Conservation (phyloP, 2,113 vertebrate genomes). For the Oncorhynchus mykiss region DNA sequence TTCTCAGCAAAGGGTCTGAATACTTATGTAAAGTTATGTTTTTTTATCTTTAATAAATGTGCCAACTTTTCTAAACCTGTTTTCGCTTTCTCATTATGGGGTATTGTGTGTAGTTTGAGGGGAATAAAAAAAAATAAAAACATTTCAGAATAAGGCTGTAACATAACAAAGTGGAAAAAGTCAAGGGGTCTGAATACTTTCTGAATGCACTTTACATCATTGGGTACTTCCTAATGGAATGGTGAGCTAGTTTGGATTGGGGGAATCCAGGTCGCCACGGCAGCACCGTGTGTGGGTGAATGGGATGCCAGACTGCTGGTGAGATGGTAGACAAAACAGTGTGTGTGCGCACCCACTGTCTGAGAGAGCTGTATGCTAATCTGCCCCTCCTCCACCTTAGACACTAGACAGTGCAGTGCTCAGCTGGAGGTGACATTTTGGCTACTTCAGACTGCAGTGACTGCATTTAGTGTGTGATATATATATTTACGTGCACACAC, state of each 20-base stretch:
- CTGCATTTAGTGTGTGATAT: constrained; percentile 39
- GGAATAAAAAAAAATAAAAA: too few relatives aligned
- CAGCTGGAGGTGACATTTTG: constrained; percentile 45
- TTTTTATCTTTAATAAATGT: too few relatives aligned
- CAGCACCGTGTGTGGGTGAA: constrained; percentile 41
- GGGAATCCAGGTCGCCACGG: constrained; percentile 20
- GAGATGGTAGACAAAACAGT: constrained; percentile 9
- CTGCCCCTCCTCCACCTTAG: constrained; percentile 37
- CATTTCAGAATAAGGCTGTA: too few relatives aligned
- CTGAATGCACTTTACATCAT: too few relatives aligned
- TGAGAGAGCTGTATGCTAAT: background rate
- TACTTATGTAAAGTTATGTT: too few relatives aligned
- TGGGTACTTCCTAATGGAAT: background rate
- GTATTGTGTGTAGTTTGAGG: too few relatives aligned
- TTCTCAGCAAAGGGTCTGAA: too few relatives aligned
- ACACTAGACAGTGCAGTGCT: constrained; percentile 37
- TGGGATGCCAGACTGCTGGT: constrained; percentile 35
- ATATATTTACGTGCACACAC: too few relatives aligned
- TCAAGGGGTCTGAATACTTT: too few relatives aligned
- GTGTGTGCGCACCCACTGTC: constrained; percentile 11
- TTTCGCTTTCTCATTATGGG: too few relatives aligned
- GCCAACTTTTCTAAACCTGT: too few relatives aligned
- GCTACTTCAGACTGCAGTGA: constrained; percentile 50
- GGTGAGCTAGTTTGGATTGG: constrained; percentile 4
- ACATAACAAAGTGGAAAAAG: too few relatives aligned